Percentiles rank a stretch among this genome's conserved stretches.
Evolutionary conservation across 2,113 vertebrate genomes (phyloP).

Genomic region (Paradisaea rubra): DNA sequence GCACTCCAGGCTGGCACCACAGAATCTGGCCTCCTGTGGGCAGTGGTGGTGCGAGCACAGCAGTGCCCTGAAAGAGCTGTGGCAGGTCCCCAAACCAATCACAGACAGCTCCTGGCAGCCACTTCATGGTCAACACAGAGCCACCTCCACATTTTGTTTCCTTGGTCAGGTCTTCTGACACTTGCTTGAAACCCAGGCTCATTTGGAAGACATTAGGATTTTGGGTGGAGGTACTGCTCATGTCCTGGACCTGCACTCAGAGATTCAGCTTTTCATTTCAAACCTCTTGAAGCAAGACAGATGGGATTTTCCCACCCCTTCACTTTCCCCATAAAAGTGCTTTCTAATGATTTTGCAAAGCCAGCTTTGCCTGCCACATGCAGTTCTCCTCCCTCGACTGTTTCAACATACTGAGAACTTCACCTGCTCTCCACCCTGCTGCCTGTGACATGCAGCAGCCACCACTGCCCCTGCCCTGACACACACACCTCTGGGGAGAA

Average conservation of each 20-base stretch:
- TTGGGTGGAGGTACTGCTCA: not conserved
- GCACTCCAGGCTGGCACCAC: not conserved
- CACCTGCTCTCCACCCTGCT: not conserved
- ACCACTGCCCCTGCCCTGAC: not conserved
- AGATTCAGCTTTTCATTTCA: not conserved
- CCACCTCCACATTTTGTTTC: not conserved
- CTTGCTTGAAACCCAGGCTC: not conserved
- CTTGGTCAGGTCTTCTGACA: not conserved
- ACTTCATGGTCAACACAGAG: not conserved
- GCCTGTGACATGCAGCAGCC: not conserved
- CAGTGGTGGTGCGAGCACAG: not conserved
- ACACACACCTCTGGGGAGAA: not conserved
- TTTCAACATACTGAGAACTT: not conserved
- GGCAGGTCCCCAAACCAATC: not conserved
- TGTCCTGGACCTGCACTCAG: not conserved
- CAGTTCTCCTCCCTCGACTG: not conserved
- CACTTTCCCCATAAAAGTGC: not conserved
- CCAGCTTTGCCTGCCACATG: not conserved
- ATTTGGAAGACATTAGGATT: constrained; percentile 12
- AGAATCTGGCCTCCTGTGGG: not conserved
- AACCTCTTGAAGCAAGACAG: not conserved
- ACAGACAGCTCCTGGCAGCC: not conserved
- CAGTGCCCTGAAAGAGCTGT: not conserved
- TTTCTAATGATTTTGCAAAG: not conserved
- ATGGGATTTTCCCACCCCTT: not conserved